These are phyloP conservation scores for Columba janthina DNA, from an alignment of 2,113 vertebrate genomes.

Conservation along the genomic window DNA sequence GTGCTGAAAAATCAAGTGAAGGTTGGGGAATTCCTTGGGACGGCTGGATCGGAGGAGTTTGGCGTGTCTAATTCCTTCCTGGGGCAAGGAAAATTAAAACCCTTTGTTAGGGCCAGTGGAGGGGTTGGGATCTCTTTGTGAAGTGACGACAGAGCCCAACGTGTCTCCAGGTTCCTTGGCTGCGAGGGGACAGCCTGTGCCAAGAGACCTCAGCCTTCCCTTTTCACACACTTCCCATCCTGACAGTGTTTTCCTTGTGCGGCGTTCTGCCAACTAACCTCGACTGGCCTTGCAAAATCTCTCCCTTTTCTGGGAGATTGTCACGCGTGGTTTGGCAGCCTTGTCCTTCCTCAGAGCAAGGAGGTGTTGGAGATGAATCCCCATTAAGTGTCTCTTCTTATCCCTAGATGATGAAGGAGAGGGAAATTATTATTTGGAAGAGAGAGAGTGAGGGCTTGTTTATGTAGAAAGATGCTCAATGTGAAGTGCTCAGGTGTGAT, in stretches of 20 bases:
- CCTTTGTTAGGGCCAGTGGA: not conserved
- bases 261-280: not conserved
- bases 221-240: not conserved
- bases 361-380: not conserved
- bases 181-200: not conserved
- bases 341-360: not conserved
- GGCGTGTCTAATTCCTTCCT: not conserved
- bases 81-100: not conserved
- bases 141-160: not conserved
- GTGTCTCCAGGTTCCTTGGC: conserved; percentile 15
- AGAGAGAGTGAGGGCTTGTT: not conserved
- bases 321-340: not conserved
- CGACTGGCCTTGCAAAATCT: not conserved
- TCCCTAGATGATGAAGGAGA: not conserved
- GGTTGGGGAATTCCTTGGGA: conserved; percentile 3
- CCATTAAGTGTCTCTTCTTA: not conserved
- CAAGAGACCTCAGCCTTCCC: conserved; percentile 22
- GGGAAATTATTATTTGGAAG: not conserved
- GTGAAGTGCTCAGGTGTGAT: not conserved
- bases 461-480: not conserved
- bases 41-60: not conserved
- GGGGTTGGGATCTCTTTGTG: not conserved
- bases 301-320: not conserved
- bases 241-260: not conserved
- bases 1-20: not conserved